These are phyloP conservation scores for Natrix natrix DNA, from an alignment of 2,797 vertebrate genomes.

Conservation along the genomic window DNA sequence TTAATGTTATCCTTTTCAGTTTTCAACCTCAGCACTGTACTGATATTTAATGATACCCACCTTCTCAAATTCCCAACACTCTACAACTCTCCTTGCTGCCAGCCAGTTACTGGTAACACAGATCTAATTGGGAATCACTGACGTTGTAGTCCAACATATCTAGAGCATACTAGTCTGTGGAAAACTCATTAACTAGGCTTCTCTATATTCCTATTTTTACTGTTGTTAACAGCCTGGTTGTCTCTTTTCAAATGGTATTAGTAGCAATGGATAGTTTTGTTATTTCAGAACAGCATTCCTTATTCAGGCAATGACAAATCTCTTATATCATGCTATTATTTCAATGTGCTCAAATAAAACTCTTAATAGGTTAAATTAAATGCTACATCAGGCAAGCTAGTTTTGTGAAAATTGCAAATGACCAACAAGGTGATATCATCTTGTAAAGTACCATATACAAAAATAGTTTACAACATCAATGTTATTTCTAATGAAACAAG, in stretches of 20 bases:
- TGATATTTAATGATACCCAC: neutral
- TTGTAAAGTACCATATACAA: neutral
- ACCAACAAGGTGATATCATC: neutral
- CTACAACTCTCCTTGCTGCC: neutral
- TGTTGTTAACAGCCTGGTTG: neutral
- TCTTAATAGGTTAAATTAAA: neutral
- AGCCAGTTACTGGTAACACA: neutral
- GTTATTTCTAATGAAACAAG: slow-evolving; percentile 61
- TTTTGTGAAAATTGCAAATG: slow-evolving; percentile 30
- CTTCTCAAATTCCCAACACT: neutral
- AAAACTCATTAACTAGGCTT: slow-evolving; percentile 10
- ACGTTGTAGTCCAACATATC: neutral
- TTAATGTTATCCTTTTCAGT: neutral
- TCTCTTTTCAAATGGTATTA: neutral
- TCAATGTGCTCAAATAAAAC: slow-evolving; percentile 7
- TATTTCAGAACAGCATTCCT: neutral
- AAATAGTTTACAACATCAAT: slow-evolving; percentile 32
- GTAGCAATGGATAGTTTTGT: neutral
- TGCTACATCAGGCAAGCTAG: slow-evolving; percentile 29
- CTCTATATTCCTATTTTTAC: neutral
- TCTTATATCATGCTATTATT: neutral
- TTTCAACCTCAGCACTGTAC: neutral
- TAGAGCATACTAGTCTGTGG: neutral
- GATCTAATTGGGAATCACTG: neutral
- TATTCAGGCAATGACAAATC: slow-evolving; percentile 22